These are phyloP conservation scores for Campoplex capitator DNA, from an alignment of 2,888 invertebrate genomes.

Conservation along the genomic window DNA sequence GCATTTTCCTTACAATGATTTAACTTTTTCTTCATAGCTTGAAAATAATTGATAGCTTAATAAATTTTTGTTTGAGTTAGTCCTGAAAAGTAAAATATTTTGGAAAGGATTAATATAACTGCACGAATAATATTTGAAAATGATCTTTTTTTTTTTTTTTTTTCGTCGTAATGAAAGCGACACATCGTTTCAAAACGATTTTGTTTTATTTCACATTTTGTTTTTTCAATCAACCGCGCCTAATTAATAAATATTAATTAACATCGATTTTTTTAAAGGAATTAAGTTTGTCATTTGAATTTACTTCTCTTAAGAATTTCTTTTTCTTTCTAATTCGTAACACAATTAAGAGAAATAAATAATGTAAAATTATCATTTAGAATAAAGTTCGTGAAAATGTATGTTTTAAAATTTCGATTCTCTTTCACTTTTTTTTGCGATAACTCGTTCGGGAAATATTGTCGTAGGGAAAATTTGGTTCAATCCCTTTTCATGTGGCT, in stretches of 20 bases:
- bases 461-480: conserved; percentile 49
- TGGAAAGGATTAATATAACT: not conserved
- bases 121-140: not conserved
- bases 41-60: not conserved
- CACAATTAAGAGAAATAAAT: conserved; percentile 10
- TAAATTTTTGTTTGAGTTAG: not conserved
- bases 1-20: not conserved
- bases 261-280: not conserved
- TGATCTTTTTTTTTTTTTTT: too few species aligned
- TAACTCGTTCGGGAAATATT: conserved; percentile 27
- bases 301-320: not conserved
- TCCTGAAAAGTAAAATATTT: not conserved
- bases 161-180: not conserved
- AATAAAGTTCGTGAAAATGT: not conserved
- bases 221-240: conserved; percentile 5
- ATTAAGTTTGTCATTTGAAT: not conserved
- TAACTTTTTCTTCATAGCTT: not conserved
- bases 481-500: conserved; percentile 83
- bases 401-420: not conserved
- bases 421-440: conserved; percentile 1
- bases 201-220: conserved; percentile 11
- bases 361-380: conserved; percentile 1
- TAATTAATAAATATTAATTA: conserved; percentile 30
- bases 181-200: not conserved
- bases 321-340: conserved; percentile 21